These are phyloP conservation scores for Trissoscelio sp. DNA, from an alignment of 2,888 invertebrate genomes.

Conservation along the genomic window DNA sequence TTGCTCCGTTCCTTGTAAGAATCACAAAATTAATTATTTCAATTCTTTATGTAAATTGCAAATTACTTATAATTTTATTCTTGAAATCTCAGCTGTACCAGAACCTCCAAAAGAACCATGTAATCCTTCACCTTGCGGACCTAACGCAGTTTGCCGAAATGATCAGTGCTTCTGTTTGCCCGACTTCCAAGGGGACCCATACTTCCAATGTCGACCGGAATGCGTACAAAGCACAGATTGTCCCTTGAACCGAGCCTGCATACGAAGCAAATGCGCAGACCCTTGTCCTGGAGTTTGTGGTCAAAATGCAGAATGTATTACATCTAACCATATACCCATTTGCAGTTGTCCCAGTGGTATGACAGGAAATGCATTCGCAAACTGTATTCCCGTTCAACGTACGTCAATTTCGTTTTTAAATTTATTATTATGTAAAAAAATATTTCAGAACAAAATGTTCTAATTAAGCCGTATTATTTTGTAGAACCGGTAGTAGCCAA, in stretches of 20 bases:
- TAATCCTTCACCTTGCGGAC: constrained; percentile 89
- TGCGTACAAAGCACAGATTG: constrained; percentile 92
- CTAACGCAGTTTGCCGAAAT: constrained; percentile 86
- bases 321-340: constrained; percentile 84
- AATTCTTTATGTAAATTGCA: neutral
- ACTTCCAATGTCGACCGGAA: constrained; percentile 84
- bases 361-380: constrained; percentile 85
- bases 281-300: constrained; percentile 87
- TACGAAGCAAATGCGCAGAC: constrained; percentile 90
- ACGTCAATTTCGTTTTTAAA: constrained; percentile 9
- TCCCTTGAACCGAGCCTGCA: constrained; percentile 88
- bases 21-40: neutral
- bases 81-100: constrained; percentile 35
- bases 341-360: constrained; percentile 87
- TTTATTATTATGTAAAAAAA: neutral
- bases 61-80: neutral
- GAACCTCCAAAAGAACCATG: constrained; percentile 87
- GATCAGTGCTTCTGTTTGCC: constrained; percentile 87
- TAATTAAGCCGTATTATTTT: neutral
- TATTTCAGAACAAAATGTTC: neutral
- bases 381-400: constrained; percentile 43
- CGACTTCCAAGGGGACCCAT: constrained; percentile 87
- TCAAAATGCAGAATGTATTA: constrained; percentile 83
- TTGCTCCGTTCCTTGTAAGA: constrained; percentile 43
- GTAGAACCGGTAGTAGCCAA: constrained; percentile 75